Percentiles rank a stretch among this genome's conserved stretches.
Evolutionary conservation across 1,140 invertebrate genomes (phyloP).

Genomic region (Episyrphus balteatus): DNA sequence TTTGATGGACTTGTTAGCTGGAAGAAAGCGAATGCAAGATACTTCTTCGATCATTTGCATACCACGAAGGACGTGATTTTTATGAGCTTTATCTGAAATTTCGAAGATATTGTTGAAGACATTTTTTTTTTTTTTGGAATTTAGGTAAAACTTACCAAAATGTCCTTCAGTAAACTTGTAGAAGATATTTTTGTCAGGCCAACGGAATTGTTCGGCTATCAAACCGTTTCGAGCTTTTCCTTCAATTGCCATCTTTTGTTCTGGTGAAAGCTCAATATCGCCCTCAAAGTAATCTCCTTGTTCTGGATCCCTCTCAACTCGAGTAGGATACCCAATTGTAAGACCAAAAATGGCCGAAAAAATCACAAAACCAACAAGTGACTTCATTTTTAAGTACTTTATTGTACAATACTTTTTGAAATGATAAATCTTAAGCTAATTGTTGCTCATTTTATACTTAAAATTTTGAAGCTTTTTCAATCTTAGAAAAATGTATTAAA

Average conservation of each 20-base stretch:
- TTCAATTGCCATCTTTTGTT: conserved; percentile 23
- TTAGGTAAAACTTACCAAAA: neutral
- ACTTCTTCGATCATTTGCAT: conserved; percentile 16
- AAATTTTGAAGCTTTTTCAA: too few relatives aligned
- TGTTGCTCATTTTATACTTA: too few relatives aligned
- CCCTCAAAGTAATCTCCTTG: conserved; percentile 37
- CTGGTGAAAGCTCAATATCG: conserved; percentile 36
- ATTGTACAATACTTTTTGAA: too few relatives aligned
- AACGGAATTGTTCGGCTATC: conserved; percentile 18
- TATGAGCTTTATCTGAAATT: conserved; percentile 11
- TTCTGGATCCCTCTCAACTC: conserved; percentile 19
- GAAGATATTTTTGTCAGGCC: conserved; percentile 47
- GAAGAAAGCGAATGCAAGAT: conserved; percentile 10
- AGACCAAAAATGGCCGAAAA: too few relatives aligned
- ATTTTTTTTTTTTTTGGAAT: too few relatives aligned
- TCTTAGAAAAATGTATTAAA: too few relatives aligned
- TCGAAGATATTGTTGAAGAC: too few relatives aligned
- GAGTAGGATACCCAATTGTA: neutral
- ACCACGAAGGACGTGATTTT: conserved; percentile 16
- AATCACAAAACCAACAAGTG: too few relatives aligned
- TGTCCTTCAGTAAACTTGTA: conserved; percentile 40
- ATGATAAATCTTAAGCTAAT: too few relatives aligned
- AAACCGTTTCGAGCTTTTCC: conserved; percentile 12
- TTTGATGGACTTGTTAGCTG: conserved; percentile 3
- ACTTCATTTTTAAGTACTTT: too few relatives aligned